Conservation (phyloP, 2,888 invertebrate genomes). For the Glaucopsyche alexis region DNA sequence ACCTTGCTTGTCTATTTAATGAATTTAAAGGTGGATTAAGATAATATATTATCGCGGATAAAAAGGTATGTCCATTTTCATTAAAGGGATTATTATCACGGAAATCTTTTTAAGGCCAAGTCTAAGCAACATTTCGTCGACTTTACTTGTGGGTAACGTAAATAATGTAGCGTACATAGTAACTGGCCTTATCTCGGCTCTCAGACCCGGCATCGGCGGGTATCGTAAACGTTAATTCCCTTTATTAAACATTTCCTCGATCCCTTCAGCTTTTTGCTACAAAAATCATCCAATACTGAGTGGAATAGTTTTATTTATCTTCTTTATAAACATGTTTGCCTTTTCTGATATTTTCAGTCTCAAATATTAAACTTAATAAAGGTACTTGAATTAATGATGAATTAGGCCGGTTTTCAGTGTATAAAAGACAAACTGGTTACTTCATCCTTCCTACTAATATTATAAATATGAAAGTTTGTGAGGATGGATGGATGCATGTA, state of each 20-base stretch:
- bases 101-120: conserved; percentile 26
- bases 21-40: background rate
- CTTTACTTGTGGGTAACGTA: conserved; percentile 34
- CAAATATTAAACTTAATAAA: too few relatives aligned
- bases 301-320: conserved; percentile 14
- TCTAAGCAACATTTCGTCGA: conserved; percentile 27
- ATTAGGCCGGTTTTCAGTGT: too few relatives aligned
- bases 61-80: conserved; percentile 22
- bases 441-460: too few relatives aligned
- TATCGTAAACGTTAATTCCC: conserved; percentile 31
- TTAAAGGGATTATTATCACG: conserved; percentile 27
- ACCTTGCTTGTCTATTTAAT: background rate
- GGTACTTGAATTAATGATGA: too few relatives aligned
- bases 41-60: background rate
- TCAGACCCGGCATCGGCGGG: conserved; percentile 38
- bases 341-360: background rate
- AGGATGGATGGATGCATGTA: too few relatives aligned
- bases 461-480: too few relatives aligned
- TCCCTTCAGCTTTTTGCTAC: conserved; percentile 26
- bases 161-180: conserved; percentile 44
- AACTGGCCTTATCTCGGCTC: conserved; percentile 43
- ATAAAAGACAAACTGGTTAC: too few relatives aligned
- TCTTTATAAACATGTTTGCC: background rate
- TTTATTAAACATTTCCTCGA: conserved; percentile 29
- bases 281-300: conserved; percentile 22